phyloP scores from a whole-genome alignment of 2,113 vertebrate genomes.

The Petaurus breviceps region DNA sequence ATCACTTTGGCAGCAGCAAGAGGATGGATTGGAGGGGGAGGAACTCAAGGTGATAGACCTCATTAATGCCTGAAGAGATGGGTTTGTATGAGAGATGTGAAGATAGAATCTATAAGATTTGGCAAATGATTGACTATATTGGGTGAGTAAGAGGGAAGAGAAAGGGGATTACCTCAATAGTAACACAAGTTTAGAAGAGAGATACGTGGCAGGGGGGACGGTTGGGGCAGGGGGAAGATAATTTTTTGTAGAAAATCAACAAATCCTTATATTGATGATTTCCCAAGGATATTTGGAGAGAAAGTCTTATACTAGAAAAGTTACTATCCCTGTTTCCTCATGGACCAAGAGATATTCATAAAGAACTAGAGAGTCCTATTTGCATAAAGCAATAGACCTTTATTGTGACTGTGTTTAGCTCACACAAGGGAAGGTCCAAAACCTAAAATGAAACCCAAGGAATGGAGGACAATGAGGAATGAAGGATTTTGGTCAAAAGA shows the following conservation, averaged over 20 bases:
- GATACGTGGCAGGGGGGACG: background rate
- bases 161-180: background rate
- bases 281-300: background rate
- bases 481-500: background rate
- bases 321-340: background rate
- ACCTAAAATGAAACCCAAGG: background rate
- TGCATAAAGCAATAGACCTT: background rate
- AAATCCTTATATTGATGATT: background rate
- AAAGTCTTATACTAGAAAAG: background rate
- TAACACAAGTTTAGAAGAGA: background rate
- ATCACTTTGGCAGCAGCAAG: background rate
- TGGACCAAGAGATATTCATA: background rate
- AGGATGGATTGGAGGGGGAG: background rate
- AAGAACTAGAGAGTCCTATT: background rate
- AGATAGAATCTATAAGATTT: background rate
- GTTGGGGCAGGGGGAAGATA: background rate
- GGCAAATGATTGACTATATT: background rate
- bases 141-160: background rate
- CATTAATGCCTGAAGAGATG: background rate
- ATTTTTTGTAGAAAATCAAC: background rate
- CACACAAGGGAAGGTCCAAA: background rate
- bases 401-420: background rate
- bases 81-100: background rate
- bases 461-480: background rate
- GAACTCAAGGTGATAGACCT: background rate